phyloP scores from a whole-genome alignment of 2,113 vertebrate species.

The Anthoscopus minutus region DNA sequence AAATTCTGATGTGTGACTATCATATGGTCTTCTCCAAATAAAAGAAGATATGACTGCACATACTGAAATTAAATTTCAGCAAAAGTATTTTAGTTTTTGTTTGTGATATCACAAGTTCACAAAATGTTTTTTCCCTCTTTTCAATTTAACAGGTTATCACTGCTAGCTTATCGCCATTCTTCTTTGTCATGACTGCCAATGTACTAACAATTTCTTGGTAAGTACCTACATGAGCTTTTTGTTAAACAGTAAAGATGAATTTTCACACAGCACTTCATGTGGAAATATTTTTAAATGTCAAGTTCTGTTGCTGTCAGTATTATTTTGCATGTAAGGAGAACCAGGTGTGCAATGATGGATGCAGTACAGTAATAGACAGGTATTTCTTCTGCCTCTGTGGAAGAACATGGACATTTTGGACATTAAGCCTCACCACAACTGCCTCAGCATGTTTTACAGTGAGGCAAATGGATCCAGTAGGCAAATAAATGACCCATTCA shows the following conservation, averaged over 20 bases:
- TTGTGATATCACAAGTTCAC: neutral
- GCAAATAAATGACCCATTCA: conserved; percentile 5
- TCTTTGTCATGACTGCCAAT: conserved; percentile 78
- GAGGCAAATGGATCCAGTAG: neutral
- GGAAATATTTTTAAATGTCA: conserved; percentile 1
- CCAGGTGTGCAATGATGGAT: neutral
- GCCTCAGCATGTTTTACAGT: neutral
- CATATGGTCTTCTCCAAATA: fast-evolving
- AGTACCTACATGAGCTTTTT: conserved; percentile 39
- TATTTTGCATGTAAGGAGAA: neutral
- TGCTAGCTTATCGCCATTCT: conserved; percentile 74
- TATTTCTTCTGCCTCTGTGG: neutral
- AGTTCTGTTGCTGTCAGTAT: neutral
- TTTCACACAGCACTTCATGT: neutral
- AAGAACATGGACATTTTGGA: neutral
- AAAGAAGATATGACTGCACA: neutral
- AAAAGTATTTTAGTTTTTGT: neutral
- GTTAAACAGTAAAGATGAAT: neutral
- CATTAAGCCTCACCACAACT: neutral
- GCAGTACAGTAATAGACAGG: neutral
- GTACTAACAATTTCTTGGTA: conserved; percentile 77
- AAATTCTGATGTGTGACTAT: fast-evolving
- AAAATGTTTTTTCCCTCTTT: neutral
- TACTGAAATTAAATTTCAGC: neutral
- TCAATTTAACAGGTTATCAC: conserved; percentile 78